Percentiles rank a stretch among this genome's conserved stretches.
Conservation (phyloP, 2,888 invertebrate genomes). For the Ennomos erosarius region DNA sequence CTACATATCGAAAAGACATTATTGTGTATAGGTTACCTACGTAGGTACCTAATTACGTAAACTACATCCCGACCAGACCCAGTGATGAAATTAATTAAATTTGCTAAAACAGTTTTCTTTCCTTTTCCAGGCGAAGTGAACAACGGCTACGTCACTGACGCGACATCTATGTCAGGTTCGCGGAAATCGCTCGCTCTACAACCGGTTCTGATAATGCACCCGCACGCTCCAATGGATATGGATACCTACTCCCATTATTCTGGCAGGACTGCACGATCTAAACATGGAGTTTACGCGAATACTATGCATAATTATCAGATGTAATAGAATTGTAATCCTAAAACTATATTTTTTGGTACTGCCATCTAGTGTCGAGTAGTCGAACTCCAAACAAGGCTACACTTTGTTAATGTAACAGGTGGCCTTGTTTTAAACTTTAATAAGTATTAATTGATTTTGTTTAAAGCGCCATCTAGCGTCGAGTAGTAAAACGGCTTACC, state of each 20-base stretch:
- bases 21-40: too few species aligned
- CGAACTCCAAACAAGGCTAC: not conserved
- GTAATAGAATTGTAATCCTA: constrained; percentile 50
- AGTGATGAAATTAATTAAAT: too few species aligned
- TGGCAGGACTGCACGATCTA: constrained; percentile 87
- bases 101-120: constrained; percentile 4
- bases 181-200: constrained; percentile 94
- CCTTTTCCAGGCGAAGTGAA: constrained; percentile 92
- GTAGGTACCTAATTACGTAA: too few species aligned
- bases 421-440: not conserved
- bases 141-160: constrained; percentile 94
- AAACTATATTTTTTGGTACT: not conserved
- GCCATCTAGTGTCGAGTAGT: constrained; percentile 8
- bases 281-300: constrained; percentile 87
- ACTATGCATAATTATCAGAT: constrained; percentile 90
- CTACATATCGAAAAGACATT: too few species aligned
- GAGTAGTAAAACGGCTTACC: constrained; percentile 7
- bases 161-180: constrained; percentile 93
- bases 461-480: constrained; percentile 22
- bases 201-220: constrained; percentile 93
- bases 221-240: constrained; percentile 86
- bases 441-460: not conserved
- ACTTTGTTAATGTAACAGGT: too few species aligned
- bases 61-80: too few species aligned
- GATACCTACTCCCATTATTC: constrained; percentile 93